Percentiles rank a stretch among this genome's conserved stretches.
phyloP scores from a whole-genome alignment of 2,888 invertebrate genomes.

The Metallyticus violacea region DNA sequence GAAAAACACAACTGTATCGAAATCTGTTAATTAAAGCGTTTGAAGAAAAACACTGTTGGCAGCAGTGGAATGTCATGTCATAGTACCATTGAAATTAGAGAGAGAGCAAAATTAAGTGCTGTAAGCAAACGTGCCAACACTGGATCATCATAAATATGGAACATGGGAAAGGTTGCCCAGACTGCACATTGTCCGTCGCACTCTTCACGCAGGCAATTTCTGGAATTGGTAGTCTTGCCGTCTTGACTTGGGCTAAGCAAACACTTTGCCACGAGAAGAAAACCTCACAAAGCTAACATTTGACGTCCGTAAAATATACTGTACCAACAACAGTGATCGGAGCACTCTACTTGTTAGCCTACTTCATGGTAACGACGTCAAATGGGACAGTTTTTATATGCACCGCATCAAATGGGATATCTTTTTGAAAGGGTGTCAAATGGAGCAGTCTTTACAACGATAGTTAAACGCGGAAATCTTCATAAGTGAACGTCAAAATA shows the following conservation, averaged over 20 bases:
- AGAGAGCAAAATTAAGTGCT: background rate
- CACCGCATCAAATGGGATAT: no score
- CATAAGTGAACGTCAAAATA: no score
- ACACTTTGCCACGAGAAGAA: background rate
- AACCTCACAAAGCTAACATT: background rate
- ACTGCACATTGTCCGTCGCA: background rate
- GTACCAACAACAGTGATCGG: background rate
- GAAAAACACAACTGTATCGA: no score
- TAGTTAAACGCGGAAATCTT: no score
- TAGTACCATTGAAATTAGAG: background rate
- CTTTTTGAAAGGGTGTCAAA: no score
- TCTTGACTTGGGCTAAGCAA: background rate
- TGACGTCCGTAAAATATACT: background rate
- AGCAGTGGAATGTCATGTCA: no score
- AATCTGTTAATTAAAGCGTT: no score
- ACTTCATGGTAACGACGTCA: no score
- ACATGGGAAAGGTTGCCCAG: background rate
- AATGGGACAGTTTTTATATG: no score
- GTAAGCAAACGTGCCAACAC: background rate
- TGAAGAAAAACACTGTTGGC: no score
- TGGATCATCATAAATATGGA: background rate
- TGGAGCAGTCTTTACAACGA: no score
- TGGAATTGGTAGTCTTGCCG: background rate
- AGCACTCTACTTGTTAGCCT: background rate
- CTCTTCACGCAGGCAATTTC: background rate